Percentiles rank a stretch among this genome's conserved stretches.
Evolutionary conservation across 2,888 invertebrate genomes (phyloP).

Genomic region (Abrostola tripartita): DNA sequence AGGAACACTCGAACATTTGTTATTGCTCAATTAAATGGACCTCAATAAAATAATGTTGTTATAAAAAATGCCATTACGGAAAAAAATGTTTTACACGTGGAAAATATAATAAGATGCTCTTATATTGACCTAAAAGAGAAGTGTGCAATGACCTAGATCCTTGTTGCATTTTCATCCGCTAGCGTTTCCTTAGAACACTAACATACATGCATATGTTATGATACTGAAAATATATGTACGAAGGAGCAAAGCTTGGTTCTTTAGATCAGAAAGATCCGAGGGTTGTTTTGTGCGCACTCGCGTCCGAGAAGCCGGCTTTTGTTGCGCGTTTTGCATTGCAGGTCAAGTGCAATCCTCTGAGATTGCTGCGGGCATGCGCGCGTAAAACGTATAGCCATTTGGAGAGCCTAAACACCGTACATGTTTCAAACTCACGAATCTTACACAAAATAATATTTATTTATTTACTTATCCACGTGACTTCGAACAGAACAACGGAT

Average conservation of each 20-base stretch:
- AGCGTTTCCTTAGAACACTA: conserved; percentile 54
- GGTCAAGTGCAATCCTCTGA: conserved; percentile 81
- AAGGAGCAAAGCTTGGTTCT: conserved; percentile 56
- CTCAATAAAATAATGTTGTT: too few species aligned
- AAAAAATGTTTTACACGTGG: background rate
- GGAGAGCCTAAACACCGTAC: conserved; percentile 41
- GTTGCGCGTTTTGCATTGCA: conserved; percentile 75
- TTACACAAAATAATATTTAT: conserved; percentile 7
- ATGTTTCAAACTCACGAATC: conserved; percentile 16
- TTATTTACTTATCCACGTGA: conserved; percentile 1
- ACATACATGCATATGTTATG: conserved; percentile 46
- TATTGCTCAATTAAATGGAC: background rate
- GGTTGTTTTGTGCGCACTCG: conserved; percentile 62
- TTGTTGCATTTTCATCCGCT: conserved; percentile 54
- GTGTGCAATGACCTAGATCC: conserved; percentile 65
- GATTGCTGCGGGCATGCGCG: conserved; percentile 69
- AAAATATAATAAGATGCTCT: conserved; percentile 30
- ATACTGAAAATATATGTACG: conserved; percentile 36
- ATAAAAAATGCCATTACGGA: background rate
- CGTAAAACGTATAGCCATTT: conserved; percentile 64
- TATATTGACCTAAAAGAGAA: conserved; percentile 43
- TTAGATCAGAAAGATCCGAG: conserved; percentile 55
- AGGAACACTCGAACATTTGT: background rate
- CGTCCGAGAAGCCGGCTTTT: conserved; percentile 66
- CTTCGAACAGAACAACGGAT: conserved; percentile 60